Evolutionary conservation across 2,888 invertebrate species (phyloP).

Genomic region (Drosophila robusta): DNA sequence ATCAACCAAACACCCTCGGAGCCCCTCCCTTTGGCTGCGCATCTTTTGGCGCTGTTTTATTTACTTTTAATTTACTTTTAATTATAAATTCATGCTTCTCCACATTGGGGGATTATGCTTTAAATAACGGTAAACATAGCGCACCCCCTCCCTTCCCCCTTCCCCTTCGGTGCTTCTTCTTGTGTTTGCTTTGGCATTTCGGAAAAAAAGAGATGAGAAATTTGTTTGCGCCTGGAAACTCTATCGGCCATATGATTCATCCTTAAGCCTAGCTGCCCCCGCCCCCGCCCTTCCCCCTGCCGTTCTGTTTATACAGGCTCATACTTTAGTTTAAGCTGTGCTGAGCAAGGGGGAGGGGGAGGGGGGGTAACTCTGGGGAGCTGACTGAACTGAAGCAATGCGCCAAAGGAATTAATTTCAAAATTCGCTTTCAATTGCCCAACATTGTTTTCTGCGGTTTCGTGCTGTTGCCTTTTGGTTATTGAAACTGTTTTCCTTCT

Average conservation of each 20-base stretch:
- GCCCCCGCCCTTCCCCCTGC: background rate
- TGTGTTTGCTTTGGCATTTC: conserved; percentile 60
- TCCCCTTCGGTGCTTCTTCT: conserved; percentile 1
- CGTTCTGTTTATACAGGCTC: conserved; percentile 63
- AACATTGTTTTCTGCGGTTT: conserved; percentile 27
- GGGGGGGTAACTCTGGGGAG: conserved; percentile 13
- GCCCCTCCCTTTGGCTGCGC: conserved; percentile 20
- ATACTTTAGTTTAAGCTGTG: conserved; percentile 31
- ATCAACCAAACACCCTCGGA: background rate
- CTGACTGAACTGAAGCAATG: background rate
- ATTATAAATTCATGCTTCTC: conserved; percentile 79
- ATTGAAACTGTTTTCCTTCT: conserved; percentile 46
- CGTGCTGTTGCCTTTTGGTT: conserved; percentile 37
- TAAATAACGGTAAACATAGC: conserved; percentile 75
- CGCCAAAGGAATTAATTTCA: conserved; percentile 66
- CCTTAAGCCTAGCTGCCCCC: background rate
- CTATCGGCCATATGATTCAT: conserved; percentile 63
- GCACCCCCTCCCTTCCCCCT: too few species aligned
- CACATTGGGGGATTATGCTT: conserved; percentile 78
- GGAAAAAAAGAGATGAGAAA: conserved; percentile 19
- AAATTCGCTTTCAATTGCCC: conserved; percentile 68
- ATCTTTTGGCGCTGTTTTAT: conserved; percentile 68
- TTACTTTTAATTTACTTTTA: conserved; percentile 81
- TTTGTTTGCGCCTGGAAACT: conserved; percentile 62
- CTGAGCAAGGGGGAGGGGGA: background rate